Evolutionary conservation across 1,140 invertebrate species (phyloP).

Genomic region (Pseudomyrmex flavicornis): DNA sequence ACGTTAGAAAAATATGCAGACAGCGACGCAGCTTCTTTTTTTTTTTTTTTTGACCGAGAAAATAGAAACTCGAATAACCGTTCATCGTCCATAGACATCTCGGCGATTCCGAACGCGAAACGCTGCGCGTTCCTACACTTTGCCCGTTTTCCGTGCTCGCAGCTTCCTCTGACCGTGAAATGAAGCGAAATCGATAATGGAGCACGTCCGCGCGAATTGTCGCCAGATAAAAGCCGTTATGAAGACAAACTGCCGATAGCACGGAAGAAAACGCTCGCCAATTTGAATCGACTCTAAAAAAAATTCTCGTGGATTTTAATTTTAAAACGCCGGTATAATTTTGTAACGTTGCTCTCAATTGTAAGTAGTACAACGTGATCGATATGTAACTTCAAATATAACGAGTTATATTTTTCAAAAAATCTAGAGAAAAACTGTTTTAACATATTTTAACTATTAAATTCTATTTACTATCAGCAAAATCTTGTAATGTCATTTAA

Average conservation of each 20-base stretch:
- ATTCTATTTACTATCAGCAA: too few relatives aligned
- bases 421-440: too few relatives aligned
- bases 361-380: too few relatives aligned
- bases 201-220: constrained; percentile 69
- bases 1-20: background rate
- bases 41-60: constrained; percentile 27
- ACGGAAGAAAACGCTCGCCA: constrained; percentile 14
- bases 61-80: constrained; percentile 67
- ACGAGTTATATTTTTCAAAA: background rate
- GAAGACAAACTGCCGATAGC: constrained; percentile 68
- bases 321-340: background rate
- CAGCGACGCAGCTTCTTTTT: background rate
- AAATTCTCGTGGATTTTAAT: background rate
- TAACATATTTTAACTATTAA: too few relatives aligned
- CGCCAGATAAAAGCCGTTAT: constrained; percentile 72
- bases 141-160: background rate
- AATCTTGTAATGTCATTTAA: background rate
- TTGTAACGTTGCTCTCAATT: background rate
- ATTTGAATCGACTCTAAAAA: constrained; percentile 23
- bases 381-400: background rate
- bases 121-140: constrained; percentile 49
- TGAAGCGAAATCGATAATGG: constrained; percentile 75
- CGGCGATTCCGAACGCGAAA: constrained; percentile 59
- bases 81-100: constrained; percentile 62
- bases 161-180: constrained; percentile 64